Evolutionary conservation across 2,113 vertebrate species (phyloP), one percentile per base, ranked within the genome.

Genomic region (Hirundichthys speculiger): DNA sequence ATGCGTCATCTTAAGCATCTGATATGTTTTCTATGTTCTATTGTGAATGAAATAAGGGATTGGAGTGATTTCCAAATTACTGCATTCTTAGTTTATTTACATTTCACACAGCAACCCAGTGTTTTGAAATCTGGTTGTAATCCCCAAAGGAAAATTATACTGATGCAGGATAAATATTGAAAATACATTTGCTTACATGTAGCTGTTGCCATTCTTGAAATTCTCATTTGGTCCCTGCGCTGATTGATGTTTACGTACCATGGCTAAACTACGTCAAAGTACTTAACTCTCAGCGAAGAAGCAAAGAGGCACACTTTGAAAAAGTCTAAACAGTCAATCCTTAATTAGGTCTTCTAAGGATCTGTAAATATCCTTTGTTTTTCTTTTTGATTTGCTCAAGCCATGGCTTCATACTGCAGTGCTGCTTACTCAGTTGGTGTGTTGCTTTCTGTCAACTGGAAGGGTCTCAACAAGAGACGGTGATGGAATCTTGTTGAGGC

Each of bases 191-290:
- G 15, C 71, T 56, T 27, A 25, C 52, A 63, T 25, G 5, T 25
- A 18, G 21, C 49, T 58, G 54, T 66, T 66, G 45, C 34, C 51
- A 66, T 70, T 70, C 38, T 66, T 69, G 0, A 45, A n/a, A 66
- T 59, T 67, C 50, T 14, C 38, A 1, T 5, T 56, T 46, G 34
- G 38, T 11, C 24, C 42, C 24, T 3, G 0, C 22, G 27, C 16
- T 59, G 47, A 54, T 52, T 58, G 30, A 4, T 67, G 59, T 72
- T 52, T 45, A 34, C 21, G 50, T 4, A 20, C 14, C 27, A 22
- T 18, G 2, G 15, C 24, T 39, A 22, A 56, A 21, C n/a, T 40
- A 43, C 10, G 41, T 64, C 64, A 45, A 30, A n/a, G 63, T 13
- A 5, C 34, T 57, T 40, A 19, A 18, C 10, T 6, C 9, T 7